Conservation (phyloP, 2,113 vertebrate species). For the Phylloscopus trochiloides region DNA sequence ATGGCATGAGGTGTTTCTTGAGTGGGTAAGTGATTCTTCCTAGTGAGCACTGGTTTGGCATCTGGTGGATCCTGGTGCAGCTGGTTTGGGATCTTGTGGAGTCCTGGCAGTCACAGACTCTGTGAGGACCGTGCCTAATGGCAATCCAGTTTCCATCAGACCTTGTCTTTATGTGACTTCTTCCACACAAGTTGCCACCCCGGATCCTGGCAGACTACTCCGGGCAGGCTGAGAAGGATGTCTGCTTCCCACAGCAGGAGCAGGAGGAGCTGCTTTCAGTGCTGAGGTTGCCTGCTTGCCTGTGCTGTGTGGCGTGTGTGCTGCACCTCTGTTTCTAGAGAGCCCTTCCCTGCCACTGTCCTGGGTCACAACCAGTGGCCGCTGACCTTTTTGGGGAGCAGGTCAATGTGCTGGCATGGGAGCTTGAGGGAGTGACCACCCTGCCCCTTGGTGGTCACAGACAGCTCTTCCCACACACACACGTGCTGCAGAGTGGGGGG, state of each 20-base stretch:
- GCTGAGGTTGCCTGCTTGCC: neutral
- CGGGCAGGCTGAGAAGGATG: neutral
- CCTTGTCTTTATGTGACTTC: neutral
- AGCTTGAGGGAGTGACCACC: neutral
- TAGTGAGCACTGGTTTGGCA: neutral
- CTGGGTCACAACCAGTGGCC: neutral
- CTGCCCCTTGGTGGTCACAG: neutral
- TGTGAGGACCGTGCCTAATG: neutral
- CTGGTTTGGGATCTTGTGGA: neutral
- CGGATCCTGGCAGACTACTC: too few species aligned
- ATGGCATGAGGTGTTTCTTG: neutral
- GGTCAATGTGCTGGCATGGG: fast-evolving
- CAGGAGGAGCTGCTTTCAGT: neutral
- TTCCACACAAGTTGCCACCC: neutral
- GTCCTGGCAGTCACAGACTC: neutral
- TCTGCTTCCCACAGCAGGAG: neutral
- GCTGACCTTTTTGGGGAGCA: neutral
- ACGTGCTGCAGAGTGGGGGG: neutral
- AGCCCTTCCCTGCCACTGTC: neutral
- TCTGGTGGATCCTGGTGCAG: neutral
- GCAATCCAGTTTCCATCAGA: neutral
- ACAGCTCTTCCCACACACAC: fast-evolving
- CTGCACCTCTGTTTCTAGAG: neutral
- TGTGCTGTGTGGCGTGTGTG: fast-evolving
- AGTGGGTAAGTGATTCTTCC: fast-evolving